phyloP scores from a whole-genome alignment of 2,797 vertebrate species.

The Sitta carolinensis region DNA sequence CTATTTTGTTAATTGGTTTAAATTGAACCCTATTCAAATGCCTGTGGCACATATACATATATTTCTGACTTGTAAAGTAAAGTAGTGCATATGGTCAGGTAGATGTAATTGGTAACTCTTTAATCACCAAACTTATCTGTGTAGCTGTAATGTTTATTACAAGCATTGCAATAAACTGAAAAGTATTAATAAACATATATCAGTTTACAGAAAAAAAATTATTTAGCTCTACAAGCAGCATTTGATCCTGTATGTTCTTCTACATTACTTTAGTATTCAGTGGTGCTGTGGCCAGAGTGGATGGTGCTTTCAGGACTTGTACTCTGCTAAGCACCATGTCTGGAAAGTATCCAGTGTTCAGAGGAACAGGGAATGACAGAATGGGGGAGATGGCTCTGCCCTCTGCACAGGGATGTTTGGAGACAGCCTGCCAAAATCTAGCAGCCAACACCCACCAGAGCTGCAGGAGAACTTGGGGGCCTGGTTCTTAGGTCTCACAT shows the following conservation, averaged over 20 bases:
- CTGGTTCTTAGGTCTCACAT: background rate
- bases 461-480: background rate
- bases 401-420: background rate
- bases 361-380: background rate
- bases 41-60: background rate
- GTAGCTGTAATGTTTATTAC: background rate
- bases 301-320: background rate
- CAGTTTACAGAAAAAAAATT: background rate
- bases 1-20: constrained; percentile 68
- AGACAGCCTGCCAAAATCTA: background rate
- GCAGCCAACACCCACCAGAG: background rate
- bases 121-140: background rate
- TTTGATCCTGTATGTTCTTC: background rate
- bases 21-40: constrained; percentile 14
- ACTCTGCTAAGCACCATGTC: background rate
- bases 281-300: background rate
- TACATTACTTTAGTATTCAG: background rate
- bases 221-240: background rate
- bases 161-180: background rate
- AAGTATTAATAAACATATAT: background rate
- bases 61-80: background rate
- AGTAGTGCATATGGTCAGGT: background rate
- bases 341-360: background rate
- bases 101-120: background rate
- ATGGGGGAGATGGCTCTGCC: background rate